Evolutionary conservation across 1,140 invertebrate genomes (phyloP).

Genomic region (Drosophila arawakana): DNA sequence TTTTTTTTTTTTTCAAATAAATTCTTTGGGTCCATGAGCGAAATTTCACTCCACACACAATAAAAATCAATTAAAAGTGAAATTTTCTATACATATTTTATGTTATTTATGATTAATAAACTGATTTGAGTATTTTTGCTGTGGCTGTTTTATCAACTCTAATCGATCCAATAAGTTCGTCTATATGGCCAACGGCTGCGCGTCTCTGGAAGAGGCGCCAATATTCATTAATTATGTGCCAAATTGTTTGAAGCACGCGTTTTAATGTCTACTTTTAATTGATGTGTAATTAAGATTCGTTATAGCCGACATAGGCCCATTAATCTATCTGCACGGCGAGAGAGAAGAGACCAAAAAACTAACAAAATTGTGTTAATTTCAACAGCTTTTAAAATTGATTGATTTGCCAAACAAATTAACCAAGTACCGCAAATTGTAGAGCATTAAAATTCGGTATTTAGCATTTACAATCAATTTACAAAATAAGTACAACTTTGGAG

Average conservation of each 20-base stretch:
- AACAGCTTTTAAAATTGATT: conserved; percentile 49
- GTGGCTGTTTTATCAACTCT: conserved; percentile 52
- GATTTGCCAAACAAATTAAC: conserved; percentile 46
- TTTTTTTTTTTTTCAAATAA: neutral
- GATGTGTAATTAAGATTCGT: conserved; percentile 73
- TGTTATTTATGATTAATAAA: conserved; percentile 39
- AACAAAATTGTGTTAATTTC: neutral
- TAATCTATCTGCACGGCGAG: conserved; percentile 38
- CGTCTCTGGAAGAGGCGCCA: conserved; percentile 14
- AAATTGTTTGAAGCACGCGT: conserved; percentile 62
- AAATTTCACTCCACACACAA: conserved; percentile 51
- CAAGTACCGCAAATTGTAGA: neutral
- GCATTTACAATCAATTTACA: neutral
- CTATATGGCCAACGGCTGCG: conserved; percentile 15
- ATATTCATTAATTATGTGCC: conserved; percentile 66
- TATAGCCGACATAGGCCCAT: conserved; percentile 72
- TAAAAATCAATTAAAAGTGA: conserved; percentile 76
- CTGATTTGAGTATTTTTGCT: conserved; percentile 29
- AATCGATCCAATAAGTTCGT: conserved; percentile 42
- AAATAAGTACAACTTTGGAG: neutral
- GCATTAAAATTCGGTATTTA: conserved; percentile 1
- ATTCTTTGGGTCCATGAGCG: conserved; percentile 9
- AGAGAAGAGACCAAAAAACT: too few relatives aligned
- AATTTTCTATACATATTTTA: conserved; percentile 32
- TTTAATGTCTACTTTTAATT: conserved; percentile 49